Evolutionary conservation across 2,113 vertebrate species (phyloP).

Genomic region (Ciconia boyciana): DNA sequence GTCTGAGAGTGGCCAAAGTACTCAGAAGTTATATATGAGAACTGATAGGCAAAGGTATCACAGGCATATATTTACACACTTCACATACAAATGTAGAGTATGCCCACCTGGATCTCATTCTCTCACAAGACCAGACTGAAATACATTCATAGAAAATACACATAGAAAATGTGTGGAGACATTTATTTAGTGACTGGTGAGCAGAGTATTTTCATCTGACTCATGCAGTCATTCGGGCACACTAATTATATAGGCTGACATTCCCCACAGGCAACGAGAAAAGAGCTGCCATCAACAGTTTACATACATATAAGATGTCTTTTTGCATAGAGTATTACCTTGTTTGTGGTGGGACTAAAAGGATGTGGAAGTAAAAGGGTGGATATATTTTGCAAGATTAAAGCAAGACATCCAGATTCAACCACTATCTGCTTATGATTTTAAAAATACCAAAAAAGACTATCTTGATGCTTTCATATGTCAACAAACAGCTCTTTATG

Average conservation of each 20-base stretch:
- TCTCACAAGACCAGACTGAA: not conserved
- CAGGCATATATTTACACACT: not conserved
- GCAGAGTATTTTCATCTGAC: not conserved
- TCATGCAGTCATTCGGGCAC: not conserved
- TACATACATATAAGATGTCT: not conserved
- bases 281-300: not conserved
- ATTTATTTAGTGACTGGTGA: not conserved
- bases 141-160: not conserved
- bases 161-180: not conserved
- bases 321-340: not conserved
- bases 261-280: not conserved
- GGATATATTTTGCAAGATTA: not conserved
- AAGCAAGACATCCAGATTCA: not conserved
- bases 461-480: not conserved
- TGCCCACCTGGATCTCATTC: not conserved
- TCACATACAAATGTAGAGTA: not conserved
- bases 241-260: not conserved
- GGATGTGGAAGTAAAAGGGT: not conserved
- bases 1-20: not conserved
- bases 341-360: not conserved
- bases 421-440: not conserved
- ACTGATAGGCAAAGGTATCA: not conserved
- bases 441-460: not conserved
- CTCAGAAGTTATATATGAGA: not conserved
- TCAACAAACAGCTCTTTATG: not conserved